phyloP scores from a whole-genome alignment of 2,113 vertebrate species.

The Rhea americana region DNA sequence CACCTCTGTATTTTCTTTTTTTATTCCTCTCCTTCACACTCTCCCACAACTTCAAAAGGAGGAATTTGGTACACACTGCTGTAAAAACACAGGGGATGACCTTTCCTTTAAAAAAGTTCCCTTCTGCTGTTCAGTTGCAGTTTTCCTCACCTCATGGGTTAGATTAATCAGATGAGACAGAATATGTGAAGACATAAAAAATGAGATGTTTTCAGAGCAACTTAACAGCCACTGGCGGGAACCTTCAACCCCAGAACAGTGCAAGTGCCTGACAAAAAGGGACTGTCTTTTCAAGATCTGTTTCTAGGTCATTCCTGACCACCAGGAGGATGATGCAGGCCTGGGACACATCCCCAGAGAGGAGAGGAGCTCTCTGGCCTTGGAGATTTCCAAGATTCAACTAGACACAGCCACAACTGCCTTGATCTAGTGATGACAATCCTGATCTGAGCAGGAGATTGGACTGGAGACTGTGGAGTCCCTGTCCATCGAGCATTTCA shows the following conservation, averaged over 20 bases:
- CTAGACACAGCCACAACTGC: not conserved
- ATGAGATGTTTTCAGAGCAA: not conserved
- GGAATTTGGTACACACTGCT: not conserved
- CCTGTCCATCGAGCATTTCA: not conserved
- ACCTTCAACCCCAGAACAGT: not conserved
- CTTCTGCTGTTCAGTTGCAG: not conserved
- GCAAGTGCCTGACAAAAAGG: not conserved
- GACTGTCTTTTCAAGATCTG: not conserved
- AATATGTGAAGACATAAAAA: not conserved
- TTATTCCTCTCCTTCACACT: not conserved
- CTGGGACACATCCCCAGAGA: not conserved
- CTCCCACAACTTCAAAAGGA: not conserved
- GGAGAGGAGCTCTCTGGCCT: not conserved
- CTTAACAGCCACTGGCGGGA: not conserved
- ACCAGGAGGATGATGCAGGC: not conserved
- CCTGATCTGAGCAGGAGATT: not conserved
- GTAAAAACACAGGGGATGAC: not conserved
- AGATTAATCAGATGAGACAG: not conserved
- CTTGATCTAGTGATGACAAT: not conserved
- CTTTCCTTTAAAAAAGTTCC: not conserved
- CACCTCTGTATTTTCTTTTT: not conserved
- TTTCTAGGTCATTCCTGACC: no score
- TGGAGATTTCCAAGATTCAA: not conserved
- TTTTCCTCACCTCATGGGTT: not conserved
- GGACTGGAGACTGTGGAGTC: not conserved